A percentile compares a stretch with the other conserved stretches of the same genome.
Evolutionary conservation across 2,113 vertebrate genomes (phyloP).

Genomic region (Dicrurus megarhynchus): DNA sequence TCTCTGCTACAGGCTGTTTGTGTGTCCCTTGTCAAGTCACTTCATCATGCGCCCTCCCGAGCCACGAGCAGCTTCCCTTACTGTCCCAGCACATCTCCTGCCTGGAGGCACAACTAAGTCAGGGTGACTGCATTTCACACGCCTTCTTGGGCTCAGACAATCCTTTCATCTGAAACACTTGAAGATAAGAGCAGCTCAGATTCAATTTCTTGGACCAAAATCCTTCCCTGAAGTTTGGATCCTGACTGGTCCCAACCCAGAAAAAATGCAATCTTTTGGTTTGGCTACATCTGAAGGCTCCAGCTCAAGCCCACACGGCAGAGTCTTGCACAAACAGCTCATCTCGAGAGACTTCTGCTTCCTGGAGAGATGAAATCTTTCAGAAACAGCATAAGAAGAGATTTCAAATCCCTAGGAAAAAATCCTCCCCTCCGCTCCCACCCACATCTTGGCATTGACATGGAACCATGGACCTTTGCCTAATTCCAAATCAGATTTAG

Average conservation of each 20-base stretch:
- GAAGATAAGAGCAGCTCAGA: constrained; percentile 25
- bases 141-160: not conserved
- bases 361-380: constrained; percentile 61
- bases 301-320: not conserved
- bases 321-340: constrained; percentile 34
- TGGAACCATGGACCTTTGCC: not conserved
- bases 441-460: constrained; percentile 13
- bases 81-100: not conserved
- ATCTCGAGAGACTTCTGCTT: constrained; percentile 15
- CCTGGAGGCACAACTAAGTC: not conserved
- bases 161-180: constrained; percentile 30
- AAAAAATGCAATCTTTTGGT: not conserved
- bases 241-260: not conserved
- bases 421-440: not conserved
- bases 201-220: constrained; percentile 21
- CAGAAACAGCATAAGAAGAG: not conserved
- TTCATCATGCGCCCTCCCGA: not conserved
- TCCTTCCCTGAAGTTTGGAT: constrained; percentile 5
- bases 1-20: not conserved
- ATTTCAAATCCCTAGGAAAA: constrained; percentile 49
- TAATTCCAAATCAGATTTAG: constrained; percentile 36
- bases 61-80: not conserved
- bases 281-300: constrained; percentile 23
- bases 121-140: not conserved
- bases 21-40: not conserved